These are phyloP conservation scores for Cecropterus lyciades DNA, from an alignment of 1,140 invertebrate genomes.

Conservation along the genomic window DNA sequence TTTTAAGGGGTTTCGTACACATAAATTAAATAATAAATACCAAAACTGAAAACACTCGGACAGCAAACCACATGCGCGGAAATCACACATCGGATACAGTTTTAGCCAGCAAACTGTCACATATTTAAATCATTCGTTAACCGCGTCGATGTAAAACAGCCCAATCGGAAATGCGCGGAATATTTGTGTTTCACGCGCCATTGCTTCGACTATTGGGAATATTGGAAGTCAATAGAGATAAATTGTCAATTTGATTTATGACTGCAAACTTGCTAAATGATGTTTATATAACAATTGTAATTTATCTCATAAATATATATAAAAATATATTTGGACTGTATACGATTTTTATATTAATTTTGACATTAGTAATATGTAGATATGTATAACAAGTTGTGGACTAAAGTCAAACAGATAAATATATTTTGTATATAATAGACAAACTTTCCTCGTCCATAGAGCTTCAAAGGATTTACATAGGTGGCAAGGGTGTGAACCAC, in stretches of 20 bases:
- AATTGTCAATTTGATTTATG: constrained; percentile 30
- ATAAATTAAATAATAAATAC: too few species aligned
- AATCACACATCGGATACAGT: constrained; percentile 32
- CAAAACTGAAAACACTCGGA: not conserved
- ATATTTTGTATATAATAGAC: too few species aligned
- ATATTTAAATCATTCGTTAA: constrained; percentile 31
- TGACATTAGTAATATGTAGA: too few species aligned
- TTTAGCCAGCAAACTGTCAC: constrained; percentile 20
- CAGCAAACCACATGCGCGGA: constrained; percentile 13
- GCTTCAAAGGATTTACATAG: too few species aligned
- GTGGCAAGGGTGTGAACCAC: too few species aligned
- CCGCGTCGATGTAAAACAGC: constrained; percentile 37
- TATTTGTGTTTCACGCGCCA: constrained; percentile 43
- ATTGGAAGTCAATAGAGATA: constrained; percentile 30
- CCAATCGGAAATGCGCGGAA: constrained; percentile 46
- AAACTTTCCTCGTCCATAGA: too few species aligned
- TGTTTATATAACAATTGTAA: constrained; percentile 29
- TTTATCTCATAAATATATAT: too few species aligned
- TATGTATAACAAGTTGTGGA: too few species aligned
- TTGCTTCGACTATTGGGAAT: constrained; percentile 33
- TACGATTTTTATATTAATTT: too few species aligned
- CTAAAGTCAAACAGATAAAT: too few species aligned
- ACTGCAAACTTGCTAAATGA: constrained; percentile 2
- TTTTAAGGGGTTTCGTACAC: too few species aligned
- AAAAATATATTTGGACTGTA: too few species aligned